Percentiles rank a stretch among this genome's conserved stretches.
phyloP scores from a whole-genome alignment of 2,888 invertebrate genomes.

The Troglohyphantes excavatus region DNA sequence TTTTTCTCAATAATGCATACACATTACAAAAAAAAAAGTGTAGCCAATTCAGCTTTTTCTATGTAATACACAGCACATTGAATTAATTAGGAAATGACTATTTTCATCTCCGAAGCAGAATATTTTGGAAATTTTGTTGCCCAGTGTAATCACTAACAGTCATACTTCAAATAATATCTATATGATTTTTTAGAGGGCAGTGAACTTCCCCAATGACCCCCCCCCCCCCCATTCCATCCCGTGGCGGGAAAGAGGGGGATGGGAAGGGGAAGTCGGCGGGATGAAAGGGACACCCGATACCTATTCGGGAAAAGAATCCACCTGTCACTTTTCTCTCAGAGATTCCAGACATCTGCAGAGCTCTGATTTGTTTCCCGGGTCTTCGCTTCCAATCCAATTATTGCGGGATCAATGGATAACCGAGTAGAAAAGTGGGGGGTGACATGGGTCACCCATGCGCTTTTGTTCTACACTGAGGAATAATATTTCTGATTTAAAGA shows the following conservation, averaged over 20 bases:
- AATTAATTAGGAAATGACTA: too few relatives aligned
- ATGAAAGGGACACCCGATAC: conserved; percentile 49
- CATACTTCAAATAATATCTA: too few relatives aligned
- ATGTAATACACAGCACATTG: too few relatives aligned
- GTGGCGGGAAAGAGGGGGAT: too few relatives aligned
- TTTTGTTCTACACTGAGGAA: too few relatives aligned
- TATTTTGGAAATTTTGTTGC: too few relatives aligned
- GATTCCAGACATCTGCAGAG: conserved; percentile 4
- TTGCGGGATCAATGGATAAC: conserved; percentile 14
- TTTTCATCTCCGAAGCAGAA: too few relatives aligned
- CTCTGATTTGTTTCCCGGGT: neutral
- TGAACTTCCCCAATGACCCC: neutral
- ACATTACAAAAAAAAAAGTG: too few relatives aligned
- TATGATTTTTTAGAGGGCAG: neutral
- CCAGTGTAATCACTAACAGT: too few relatives aligned
- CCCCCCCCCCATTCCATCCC: neutral
- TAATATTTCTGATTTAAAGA: too few relatives aligned
- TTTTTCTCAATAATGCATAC: too few relatives aligned
- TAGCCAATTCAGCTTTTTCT: too few relatives aligned
- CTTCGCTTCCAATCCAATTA: conserved; percentile 34
- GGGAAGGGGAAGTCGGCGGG: conserved; percentile 20
- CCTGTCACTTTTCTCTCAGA: conserved; percentile 36
- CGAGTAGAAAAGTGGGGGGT: neutral
- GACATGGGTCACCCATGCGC: neutral
- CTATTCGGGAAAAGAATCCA: conserved; percentile 4